Conservation (phyloP, 2,888 invertebrate genomes). For the Chloroclysta siterata region DNA sequence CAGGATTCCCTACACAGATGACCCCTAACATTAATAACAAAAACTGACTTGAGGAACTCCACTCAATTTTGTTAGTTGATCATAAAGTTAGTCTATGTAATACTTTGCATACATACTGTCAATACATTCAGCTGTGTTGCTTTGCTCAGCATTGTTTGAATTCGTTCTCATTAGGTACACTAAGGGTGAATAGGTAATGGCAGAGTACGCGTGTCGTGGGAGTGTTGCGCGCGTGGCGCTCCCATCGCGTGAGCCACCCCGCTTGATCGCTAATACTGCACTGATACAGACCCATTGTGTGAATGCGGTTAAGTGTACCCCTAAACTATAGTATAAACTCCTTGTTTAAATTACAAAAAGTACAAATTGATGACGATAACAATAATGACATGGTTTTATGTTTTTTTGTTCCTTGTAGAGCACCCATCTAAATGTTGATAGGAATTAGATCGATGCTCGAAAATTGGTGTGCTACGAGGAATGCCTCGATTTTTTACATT, state of each 20-base stretch:
- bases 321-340: constrained; percentile 53
- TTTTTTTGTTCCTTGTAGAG: too few relatives aligned
- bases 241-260: constrained; percentile 78
- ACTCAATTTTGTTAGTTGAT: too few relatives aligned
- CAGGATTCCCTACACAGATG: too few relatives aligned
- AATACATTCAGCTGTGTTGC: background rate
- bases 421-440: too few relatives aligned
- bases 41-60: too few relatives aligned
- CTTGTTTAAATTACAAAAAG: constrained; percentile 30
- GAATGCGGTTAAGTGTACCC: constrained; percentile 59
- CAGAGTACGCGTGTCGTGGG: constrained; percentile 74
- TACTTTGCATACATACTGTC: too few relatives aligned
- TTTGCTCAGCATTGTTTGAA: constrained; percentile 9
- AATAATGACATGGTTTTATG: constrained; percentile 2
- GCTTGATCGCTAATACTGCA: constrained; percentile 68
- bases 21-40: too few relatives aligned
- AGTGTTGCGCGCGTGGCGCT: constrained; percentile 82
- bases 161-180: constrained; percentile 10
- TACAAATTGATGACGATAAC: constrained; percentile 12
- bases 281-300: constrained; percentile 64
- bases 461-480: too few relatives aligned
- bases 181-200: background rate
- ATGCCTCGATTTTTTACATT: too few relatives aligned
- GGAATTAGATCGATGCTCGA: too few relatives aligned
- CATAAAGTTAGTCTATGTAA: too few relatives aligned